phyloP scores from a whole-genome alignment of 1,140 invertebrate genomes.

The Trichogramma pretiosum region DNA sequence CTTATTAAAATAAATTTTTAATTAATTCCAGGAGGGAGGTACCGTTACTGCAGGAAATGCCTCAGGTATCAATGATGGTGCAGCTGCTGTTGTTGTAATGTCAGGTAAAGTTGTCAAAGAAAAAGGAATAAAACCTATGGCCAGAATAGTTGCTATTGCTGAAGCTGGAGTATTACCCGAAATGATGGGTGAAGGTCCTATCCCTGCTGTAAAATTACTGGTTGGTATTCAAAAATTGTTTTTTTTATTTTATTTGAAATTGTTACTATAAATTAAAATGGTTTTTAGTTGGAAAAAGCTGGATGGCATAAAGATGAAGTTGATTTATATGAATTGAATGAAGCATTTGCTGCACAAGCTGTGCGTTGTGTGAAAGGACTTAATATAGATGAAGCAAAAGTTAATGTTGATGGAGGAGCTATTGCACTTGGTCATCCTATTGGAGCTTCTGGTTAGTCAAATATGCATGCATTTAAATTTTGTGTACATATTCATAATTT shows the following conservation, averaged over 20 bases:
- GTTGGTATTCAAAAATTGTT: constrained; percentile 45
- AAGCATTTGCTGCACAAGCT: constrained; percentile 74
- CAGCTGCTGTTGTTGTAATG: constrained; percentile 69
- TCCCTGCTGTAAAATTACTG: constrained; percentile 56
- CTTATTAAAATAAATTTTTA: constrained; percentile 13
- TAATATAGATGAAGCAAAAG: constrained; percentile 59
- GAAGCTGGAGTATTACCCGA: constrained; percentile 62
- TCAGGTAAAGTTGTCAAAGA: constrained; percentile 47
- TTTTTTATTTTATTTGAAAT: too few relatives aligned
- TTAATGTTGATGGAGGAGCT: constrained; percentile 78
- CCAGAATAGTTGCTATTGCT: constrained; percentile 57
- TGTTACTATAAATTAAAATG: constrained; percentile 12
- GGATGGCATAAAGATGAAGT: constrained; percentile 73
- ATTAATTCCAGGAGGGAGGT: constrained; percentile 42
- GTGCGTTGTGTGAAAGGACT: constrained; percentile 59
- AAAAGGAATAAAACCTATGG: constrained; percentile 49
- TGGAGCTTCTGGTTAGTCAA: constrained; percentile 61
- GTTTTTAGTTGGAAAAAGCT: constrained; percentile 62
- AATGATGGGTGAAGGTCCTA: constrained; percentile 72
- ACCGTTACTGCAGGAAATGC: constrained; percentile 72
- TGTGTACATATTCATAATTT: not conserved
- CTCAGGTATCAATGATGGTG: constrained; percentile 80
- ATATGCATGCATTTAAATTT: constrained; percentile 1
- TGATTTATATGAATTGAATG: constrained; percentile 83
- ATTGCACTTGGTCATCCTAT: constrained; percentile 87